Conservation (phyloP, 2,888 invertebrate genomes). For the Junonia oenone region DNA sequence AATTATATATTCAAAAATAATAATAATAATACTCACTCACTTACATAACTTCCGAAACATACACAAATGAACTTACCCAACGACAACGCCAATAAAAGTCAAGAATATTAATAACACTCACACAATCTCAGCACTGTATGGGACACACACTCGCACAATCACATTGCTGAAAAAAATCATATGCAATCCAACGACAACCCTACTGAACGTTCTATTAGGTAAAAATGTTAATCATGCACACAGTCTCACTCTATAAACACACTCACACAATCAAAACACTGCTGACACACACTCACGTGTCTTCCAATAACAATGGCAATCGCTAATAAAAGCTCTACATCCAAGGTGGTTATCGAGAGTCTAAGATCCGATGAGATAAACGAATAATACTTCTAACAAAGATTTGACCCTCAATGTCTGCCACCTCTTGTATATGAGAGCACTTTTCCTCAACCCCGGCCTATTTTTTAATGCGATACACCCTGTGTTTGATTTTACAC, state of each 20-base stretch:
- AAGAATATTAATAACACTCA: too few species aligned
- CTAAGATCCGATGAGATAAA: constrained; percentile 28
- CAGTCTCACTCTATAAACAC: neutral
- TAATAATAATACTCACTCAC: too few species aligned
- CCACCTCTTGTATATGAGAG: constrained; percentile 26
- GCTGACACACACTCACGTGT: neutral
- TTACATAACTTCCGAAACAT: too few species aligned
- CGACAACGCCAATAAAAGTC: too few species aligned
- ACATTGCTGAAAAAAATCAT: too few species aligned
- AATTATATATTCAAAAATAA: too few species aligned
- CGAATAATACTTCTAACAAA: constrained; percentile 29
- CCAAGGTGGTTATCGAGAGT: constrained; percentile 17
- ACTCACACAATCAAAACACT: neutral
- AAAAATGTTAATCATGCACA: neutral
- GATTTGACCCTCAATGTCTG: constrained; percentile 30
- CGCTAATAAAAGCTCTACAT: constrained; percentile 17
- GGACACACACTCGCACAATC: neutral
- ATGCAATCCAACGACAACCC: too few species aligned
- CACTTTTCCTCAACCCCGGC: constrained; percentile 29
- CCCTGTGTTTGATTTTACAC: constrained; percentile 12
- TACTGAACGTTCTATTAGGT: too few species aligned
- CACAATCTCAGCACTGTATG: too few species aligned
- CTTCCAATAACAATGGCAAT: constrained; percentile 1
- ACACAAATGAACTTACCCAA: too few species aligned
- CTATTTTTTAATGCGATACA: constrained; percentile 24